Conservation (phyloP, 2,797 vertebrate genomes). For the Varecia variegata region DNA sequence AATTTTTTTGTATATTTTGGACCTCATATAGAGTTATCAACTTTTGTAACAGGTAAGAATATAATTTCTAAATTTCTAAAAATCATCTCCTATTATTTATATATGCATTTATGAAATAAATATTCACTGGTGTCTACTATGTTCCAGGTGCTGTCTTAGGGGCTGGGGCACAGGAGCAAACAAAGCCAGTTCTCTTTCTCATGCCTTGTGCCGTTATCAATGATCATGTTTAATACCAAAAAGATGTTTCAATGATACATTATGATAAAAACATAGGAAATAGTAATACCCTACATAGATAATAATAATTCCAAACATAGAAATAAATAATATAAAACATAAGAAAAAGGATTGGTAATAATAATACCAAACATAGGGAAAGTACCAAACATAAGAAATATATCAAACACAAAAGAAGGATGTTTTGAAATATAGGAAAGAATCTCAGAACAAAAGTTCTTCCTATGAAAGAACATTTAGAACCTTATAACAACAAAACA, state of each 20-base stretch:
- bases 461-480: neutral
- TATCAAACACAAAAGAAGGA: neutral
- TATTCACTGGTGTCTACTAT: neutral
- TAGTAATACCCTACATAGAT: neutral
- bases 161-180: neutral
- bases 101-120: neutral
- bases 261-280: neutral
- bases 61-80: neutral
- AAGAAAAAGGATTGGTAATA: neutral
- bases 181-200: neutral
- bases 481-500: neutral
- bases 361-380: neutral
- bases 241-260: neutral
- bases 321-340: neutral
- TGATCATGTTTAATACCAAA: neutral
- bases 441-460: slow-evolving; percentile 15
- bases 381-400: neutral
- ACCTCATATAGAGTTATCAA: neutral
- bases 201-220: neutral
- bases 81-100: neutral
- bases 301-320: neutral
- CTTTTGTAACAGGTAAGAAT: neutral
- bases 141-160: neutral
- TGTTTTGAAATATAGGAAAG: neutral
- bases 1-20: neutral